Percentiles rank a stretch among this genome's conserved stretches.
phyloP scores from a whole-genome alignment of 2,113 vertebrate genomes.

The Pteronura brasiliensis region DNA sequence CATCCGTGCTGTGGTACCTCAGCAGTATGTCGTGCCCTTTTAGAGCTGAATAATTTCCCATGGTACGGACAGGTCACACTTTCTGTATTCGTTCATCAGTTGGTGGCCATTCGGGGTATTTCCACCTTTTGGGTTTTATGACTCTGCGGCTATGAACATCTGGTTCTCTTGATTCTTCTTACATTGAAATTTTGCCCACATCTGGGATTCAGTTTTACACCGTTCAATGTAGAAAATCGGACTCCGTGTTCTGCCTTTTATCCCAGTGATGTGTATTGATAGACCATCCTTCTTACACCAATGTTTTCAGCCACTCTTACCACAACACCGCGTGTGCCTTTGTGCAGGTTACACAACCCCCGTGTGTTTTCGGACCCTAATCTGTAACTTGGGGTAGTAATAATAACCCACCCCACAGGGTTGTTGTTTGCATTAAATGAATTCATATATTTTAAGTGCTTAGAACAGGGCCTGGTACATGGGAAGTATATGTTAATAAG shows the following conservation, averaged over 20 bases:
- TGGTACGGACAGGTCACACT: fast-evolving
- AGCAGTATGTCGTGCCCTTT: not conserved
- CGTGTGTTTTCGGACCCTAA: not conserved
- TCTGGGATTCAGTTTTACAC: not conserved
- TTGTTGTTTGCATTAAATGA: not conserved
- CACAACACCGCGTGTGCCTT: not conserved
- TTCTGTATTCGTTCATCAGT: not conserved
- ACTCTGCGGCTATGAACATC: not conserved
- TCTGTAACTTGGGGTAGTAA: not conserved
- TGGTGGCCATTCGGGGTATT: not conserved
- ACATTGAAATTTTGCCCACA: not conserved
- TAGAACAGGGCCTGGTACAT: not conserved
- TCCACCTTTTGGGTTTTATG: not conserved
- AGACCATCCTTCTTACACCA: not conserved
- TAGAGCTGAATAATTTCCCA: not conserved
- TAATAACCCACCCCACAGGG: not conserved
- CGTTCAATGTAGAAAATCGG: not conserved
- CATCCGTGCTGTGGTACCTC: too few relatives aligned
- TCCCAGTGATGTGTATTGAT: not conserved
- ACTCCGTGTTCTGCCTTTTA: not conserved
- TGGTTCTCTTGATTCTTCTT: not conserved
- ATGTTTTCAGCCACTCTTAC: not conserved
- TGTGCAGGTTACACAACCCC: not conserved
- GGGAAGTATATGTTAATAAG: not conserved
- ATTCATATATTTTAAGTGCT: not conserved